A percentile compares a stretch with the other conserved stretches of the same genome.
Conservation (phyloP, 37 sponge, comb jelly and placozoan genomes). For the Halichondria panicea region DNA sequence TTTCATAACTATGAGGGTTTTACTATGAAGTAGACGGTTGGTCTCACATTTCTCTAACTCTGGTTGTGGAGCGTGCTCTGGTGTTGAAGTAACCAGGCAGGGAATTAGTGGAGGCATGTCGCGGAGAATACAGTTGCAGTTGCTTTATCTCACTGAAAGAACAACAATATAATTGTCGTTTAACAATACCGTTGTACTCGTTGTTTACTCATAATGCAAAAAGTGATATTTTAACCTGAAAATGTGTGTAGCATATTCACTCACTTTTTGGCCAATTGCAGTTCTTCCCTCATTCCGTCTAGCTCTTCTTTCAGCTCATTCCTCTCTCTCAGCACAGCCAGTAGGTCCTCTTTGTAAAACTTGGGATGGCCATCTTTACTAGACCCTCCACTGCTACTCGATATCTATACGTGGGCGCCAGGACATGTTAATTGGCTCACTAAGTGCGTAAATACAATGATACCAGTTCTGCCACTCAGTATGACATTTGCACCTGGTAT, state of each 20-base stretch:
- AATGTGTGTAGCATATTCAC: neutral
- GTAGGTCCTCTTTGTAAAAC: constrained; percentile 62
- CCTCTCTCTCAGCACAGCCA: constrained; percentile 52
- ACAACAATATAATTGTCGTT: neutral
- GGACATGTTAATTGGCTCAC: no score
- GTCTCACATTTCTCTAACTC: constrained; percentile 38
- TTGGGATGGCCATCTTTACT: constrained; percentile 25
- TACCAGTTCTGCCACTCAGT: no score
- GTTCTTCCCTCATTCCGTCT: constrained; percentile 45
- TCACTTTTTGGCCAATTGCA: constrained; percentile 32
- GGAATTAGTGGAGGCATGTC: neutral
- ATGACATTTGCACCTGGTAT: no score
- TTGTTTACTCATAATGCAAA: neutral
- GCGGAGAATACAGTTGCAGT: no score
- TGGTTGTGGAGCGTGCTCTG: constrained; percentile 3
- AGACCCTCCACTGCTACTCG: neutral
- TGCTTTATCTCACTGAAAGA: neutral
- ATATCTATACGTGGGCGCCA: no score
- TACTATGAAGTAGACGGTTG: no score
- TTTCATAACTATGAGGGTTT: no score
- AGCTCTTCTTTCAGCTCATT: constrained; percentile 51
- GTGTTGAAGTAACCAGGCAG: neutral
- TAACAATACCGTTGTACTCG: neutral
- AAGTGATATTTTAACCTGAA: neutral
- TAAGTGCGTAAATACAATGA: no score